phyloP scores from a whole-genome alignment of 2,888 invertebrate species.

The Agrotis exclamationis region DNA sequence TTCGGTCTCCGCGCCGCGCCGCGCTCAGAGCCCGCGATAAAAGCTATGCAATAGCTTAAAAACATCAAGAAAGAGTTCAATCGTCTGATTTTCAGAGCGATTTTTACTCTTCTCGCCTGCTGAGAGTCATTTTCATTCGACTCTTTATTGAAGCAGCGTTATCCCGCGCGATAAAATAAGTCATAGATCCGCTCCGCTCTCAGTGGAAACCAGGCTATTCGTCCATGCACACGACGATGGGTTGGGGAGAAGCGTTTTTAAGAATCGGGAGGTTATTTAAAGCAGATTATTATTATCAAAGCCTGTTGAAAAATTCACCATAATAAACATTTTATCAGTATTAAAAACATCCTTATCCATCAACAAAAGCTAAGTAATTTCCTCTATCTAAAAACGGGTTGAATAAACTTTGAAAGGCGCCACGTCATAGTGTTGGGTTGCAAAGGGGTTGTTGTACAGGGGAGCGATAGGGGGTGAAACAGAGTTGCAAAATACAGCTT shows the following conservation, averaged over 20 bases:
- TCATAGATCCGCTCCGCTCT: too few species aligned
- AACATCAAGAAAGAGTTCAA: too few species aligned
- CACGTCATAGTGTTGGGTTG: conserved; percentile 53
- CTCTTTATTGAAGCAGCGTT: too few species aligned
- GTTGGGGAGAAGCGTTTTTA: not conserved
- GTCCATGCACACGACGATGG: not conserved
- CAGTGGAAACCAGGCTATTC: too few species aligned
- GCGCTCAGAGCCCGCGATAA: too few species aligned
- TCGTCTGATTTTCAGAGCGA: too few species aligned
- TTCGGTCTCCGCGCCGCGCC: too few species aligned
- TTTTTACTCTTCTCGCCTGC: too few species aligned
- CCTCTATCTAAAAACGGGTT: conserved; percentile 40
- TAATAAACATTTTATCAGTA: not conserved
- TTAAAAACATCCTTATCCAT: conserved; percentile 12
- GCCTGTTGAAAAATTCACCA: not conserved
- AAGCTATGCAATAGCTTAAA: too few species aligned
- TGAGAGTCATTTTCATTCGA: too few species aligned
- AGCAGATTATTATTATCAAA: not conserved
- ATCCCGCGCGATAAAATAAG: too few species aligned
- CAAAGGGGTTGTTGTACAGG: conserved; percentile 47
- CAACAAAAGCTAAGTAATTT: conserved; percentile 29
- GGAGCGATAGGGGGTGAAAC: conserved; percentile 31
- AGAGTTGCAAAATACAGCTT: conserved; percentile 35
- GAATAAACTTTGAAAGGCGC: conserved; percentile 38
- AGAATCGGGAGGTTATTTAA: not conserved